Percentiles rank a stretch among this genome's conserved stretches.
Evolutionary conservation across 2,113 vertebrate species (phyloP).

Genomic region (Dromaius novaehollandiae): DNA sequence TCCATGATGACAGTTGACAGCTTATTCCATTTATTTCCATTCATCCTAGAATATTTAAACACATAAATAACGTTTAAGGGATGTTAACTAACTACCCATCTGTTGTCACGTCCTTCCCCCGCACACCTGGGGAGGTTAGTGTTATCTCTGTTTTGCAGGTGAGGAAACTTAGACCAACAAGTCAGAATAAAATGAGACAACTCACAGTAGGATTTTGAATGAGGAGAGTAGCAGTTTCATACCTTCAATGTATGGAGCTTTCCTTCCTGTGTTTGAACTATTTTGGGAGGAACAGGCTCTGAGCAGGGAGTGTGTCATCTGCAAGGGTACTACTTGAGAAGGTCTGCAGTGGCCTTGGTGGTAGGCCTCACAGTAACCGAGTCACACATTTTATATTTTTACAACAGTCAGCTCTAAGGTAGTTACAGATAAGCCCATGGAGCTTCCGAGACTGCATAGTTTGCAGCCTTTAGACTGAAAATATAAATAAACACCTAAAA

Average conservation of each 20-base stretch:
- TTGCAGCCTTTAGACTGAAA: not conserved
- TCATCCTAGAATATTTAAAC: not conserved
- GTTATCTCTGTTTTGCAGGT: slow-evolving; percentile 13
- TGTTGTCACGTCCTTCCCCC: not conserved
- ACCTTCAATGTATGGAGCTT: not conserved
- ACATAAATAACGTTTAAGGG: not conserved
- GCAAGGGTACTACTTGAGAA: not conserved
- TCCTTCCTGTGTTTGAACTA: not conserved
- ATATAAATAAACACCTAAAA: not conserved
- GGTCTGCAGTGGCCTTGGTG: not conserved
- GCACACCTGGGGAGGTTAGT: not conserved
- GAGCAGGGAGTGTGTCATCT: not conserved
- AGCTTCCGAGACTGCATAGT: not conserved
- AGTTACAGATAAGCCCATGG: not conserved
- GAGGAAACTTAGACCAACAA: slow-evolving; percentile 31
- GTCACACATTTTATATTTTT: not conserved
- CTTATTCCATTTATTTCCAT: slow-evolving; percentile 12
- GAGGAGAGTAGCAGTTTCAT: not conserved
- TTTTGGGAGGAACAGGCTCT: not conserved
- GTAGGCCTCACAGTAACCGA: not conserved
- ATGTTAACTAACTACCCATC: not conserved
- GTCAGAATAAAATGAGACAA: slow-evolving; percentile 14
- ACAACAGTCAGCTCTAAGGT: not conserved
- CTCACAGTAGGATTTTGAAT: not conserved
- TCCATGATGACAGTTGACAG: not conserved